phyloP scores from a whole-genome alignment of 2,888 invertebrate genomes.

The Tanytarsus gracilentus region DNA sequence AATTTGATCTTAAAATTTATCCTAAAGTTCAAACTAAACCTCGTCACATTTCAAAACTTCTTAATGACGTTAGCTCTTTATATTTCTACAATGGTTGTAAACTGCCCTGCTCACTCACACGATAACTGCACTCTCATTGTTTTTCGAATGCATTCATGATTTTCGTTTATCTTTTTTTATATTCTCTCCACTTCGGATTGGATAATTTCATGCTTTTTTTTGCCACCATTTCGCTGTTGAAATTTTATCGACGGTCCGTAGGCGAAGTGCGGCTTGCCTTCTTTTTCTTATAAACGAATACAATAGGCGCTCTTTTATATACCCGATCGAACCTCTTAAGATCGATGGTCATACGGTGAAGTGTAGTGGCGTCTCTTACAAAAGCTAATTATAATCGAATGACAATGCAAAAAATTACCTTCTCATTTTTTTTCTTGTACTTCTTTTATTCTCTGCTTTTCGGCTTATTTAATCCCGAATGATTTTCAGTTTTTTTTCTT shows the following conservation, averaged over 20 bases:
- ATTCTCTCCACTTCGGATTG: slow-evolving; percentile 7
- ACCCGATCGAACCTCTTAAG: too few relatives aligned
- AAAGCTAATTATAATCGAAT: slow-evolving; percentile 28
- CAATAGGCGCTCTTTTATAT: not conserved
- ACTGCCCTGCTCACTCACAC: not conserved
- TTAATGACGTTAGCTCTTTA: too few relatives aligned
- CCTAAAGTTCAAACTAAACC: too few relatives aligned
- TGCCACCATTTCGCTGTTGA: slow-evolving; percentile 22
- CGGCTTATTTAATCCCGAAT: slow-evolving; percentile 27
- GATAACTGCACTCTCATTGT: slow-evolving; percentile 16
- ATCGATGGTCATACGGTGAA: not conserved
- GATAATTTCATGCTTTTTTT: slow-evolving; percentile 22
- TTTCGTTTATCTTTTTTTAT: not conserved
- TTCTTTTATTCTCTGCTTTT: not conserved
- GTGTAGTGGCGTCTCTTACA: slow-evolving; percentile 20
- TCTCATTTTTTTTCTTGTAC: not conserved
- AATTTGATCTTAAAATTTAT: too few relatives aligned
- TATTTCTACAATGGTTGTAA: too few relatives aligned
- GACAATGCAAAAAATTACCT: slow-evolving; percentile 27
- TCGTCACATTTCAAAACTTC: too few relatives aligned
- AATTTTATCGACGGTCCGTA: not conserved
- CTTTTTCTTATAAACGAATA: not conserved
- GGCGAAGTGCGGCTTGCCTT: slow-evolving; percentile 2
- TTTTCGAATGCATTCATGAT: too few relatives aligned
- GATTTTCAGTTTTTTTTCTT: slow-evolving; percentile 23